These are phyloP conservation scores for Chaetophractus vellerosus DNA, from an alignment of 2,797 vertebrate species.

Conservation along the genomic window DNA sequence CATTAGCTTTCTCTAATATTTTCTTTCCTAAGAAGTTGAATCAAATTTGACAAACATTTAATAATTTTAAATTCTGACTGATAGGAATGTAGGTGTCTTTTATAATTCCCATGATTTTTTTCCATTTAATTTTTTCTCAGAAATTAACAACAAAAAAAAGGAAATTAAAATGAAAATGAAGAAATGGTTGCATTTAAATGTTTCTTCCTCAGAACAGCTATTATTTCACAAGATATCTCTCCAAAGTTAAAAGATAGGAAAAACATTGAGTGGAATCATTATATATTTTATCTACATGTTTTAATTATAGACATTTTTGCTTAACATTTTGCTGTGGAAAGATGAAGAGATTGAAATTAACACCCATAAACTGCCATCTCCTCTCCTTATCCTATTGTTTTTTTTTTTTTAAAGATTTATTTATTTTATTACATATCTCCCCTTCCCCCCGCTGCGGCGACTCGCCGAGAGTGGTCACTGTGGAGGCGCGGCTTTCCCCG, in stretches of 20 bases:
- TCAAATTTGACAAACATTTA: not conserved
- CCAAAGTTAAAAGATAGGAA: not conserved
- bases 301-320: not conserved
- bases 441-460: too few species aligned
- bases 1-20: not conserved
- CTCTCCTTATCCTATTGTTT: not conserved
- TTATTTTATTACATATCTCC: too few species aligned
- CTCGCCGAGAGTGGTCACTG: too few species aligned
- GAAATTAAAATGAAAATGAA: slow-evolving; percentile 16
- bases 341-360: not conserved
- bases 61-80: not conserved
- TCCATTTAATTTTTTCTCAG: not conserved
- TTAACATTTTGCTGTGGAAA: not conserved
- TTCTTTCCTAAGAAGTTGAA: not conserved
- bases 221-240: not conserved
- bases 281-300: not conserved
- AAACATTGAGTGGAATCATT: not conserved
- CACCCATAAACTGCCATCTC: not conserved
- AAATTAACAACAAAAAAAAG: not conserved
- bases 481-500: too few species aligned
- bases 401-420: too few species aligned
- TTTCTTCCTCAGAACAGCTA: not conserved
- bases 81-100: not conserved
- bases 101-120: not conserved
- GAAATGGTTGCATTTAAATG: not conserved